Evolutionary conservation across 1,140 invertebrate species (phyloP).

Genomic region (Rhynchophorus ferrugineus): DNA sequence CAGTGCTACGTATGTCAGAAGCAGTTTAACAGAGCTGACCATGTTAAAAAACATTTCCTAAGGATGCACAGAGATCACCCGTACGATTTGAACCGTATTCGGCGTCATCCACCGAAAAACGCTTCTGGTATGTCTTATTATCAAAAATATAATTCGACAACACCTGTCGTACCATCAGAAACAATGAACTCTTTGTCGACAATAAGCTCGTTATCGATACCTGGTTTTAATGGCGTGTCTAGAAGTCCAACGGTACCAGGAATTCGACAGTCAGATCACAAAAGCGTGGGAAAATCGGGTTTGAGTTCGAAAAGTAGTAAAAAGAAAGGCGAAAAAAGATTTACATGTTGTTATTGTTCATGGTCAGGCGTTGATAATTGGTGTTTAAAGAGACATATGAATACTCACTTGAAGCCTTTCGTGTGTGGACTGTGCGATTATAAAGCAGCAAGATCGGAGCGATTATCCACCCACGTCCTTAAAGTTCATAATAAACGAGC

Average conservation of each 20-base stretch:
- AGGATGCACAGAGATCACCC: slow-evolving; percentile 80
- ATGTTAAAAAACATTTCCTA: slow-evolving; percentile 89
- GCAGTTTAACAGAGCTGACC: slow-evolving; percentile 89
- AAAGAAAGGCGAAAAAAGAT: slow-evolving; percentile 45
- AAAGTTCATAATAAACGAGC: slow-evolving; percentile 87
- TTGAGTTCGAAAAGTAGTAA: slow-evolving; percentile 31
- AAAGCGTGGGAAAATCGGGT: slow-evolving; percentile 28
- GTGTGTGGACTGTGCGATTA: slow-evolving; percentile 84
- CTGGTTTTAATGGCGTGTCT: slow-evolving; percentile 34
- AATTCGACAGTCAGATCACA: slow-evolving; percentile 26
- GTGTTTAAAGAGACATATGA: slow-evolving; percentile 84
- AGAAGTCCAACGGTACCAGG: slow-evolving; percentile 23
- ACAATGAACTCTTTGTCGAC: slow-evolving; percentile 27
- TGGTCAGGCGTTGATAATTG: slow-evolving; percentile 91
- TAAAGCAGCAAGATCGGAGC: slow-evolving; percentile 79
- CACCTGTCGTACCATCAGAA: slow-evolving; percentile 28
- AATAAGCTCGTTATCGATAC: slow-evolving; percentile 35
- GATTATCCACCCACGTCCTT: slow-evolving; percentile 77
- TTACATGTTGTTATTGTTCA: slow-evolving; percentile 78
- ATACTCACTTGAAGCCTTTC: slow-evolving; percentile 86
- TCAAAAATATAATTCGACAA: slow-evolving; percentile 36
- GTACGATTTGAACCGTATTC: slow-evolving; percentile 78
- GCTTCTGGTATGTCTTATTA: slow-evolving; percentile 44
- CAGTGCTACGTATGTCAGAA: slow-evolving; percentile 87
- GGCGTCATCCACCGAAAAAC: slow-evolving; percentile 49